Percentiles rank a stretch among this genome's conserved stretches.
phyloP scores from a whole-genome alignment of 2,113 vertebrate genomes.

The Pica pica region DNA sequence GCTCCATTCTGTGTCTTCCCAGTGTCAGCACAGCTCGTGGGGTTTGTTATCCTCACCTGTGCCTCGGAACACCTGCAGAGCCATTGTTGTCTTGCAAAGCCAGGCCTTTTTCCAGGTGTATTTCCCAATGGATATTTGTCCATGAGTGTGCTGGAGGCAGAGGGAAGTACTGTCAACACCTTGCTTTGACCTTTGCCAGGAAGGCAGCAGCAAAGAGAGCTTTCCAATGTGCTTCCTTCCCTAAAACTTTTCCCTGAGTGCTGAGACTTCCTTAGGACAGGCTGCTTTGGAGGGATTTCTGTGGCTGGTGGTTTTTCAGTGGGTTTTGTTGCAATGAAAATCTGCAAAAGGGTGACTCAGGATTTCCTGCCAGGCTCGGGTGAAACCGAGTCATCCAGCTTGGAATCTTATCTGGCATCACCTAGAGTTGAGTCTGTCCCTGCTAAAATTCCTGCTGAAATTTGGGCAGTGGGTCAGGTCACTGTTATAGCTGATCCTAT shows the following conservation, averaged over 20 bases:
- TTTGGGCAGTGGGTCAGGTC: neutral
- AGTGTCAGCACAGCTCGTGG: neutral
- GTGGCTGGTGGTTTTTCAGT: neutral
- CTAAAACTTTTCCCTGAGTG: neutral
- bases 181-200: neutral
- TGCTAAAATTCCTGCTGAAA: neutral
- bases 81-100: neutral
- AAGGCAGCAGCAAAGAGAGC: neutral
- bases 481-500: neutral
- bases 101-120: neutral
- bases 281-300: neutral
- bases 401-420: neutral
- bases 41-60: neutral
- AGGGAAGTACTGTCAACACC: neutral
- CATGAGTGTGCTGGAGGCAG: neutral
- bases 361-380: neutral
- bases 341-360: neutral
- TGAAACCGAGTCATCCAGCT: neutral
- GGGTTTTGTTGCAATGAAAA: neutral
- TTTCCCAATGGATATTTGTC: neutral
- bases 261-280: neutral
- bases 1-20: accelerated
- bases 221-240: neutral
- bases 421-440: neutral
- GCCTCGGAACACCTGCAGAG: accelerated